Conservation (phyloP, 37 sponge, comb jelly and placozoan species). For the Crambe crambe region DNA sequence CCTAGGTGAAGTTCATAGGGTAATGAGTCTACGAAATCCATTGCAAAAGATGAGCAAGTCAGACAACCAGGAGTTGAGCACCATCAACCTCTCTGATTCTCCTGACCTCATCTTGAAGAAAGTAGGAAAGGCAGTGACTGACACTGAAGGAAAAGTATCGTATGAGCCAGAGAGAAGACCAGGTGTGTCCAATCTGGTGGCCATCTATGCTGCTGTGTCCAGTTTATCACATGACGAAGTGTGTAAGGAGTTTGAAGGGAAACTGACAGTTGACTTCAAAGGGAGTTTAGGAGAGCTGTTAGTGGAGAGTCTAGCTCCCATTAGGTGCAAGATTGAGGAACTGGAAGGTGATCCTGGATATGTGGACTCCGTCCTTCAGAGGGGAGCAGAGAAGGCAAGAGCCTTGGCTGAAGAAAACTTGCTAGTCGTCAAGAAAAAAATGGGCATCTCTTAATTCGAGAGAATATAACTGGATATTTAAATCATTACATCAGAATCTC, state of each 20-base stretch:
- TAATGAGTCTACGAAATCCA: slow-evolving; percentile 82
- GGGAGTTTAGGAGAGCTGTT: slow-evolving; percentile 58
- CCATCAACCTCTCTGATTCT: slow-evolving; percentile 76
- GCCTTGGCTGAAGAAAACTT: slow-evolving; percentile 40
- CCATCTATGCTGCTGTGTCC: slow-evolving; percentile 59
- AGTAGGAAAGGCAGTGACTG: slow-evolving; percentile 78
- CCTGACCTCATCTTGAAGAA: slow-evolving; percentile 75
- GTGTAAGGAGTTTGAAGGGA: slow-evolving; percentile 53
- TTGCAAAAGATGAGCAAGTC: slow-evolving; percentile 93
- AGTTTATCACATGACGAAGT: slow-evolving; percentile 36
- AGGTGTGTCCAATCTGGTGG: slow-evolving; percentile 80
- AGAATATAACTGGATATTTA: too few species aligned
- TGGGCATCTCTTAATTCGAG: slow-evolving; percentile 46
- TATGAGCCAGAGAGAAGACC: slow-evolving; percentile 75
- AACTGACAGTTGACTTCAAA: slow-evolving; percentile 62
- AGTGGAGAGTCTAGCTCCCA: slow-evolving; percentile 46
- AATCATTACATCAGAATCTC: too few species aligned
- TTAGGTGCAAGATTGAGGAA: slow-evolving; percentile 27
- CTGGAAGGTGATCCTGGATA: slow-evolving; percentile 42
- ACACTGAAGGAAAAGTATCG: slow-evolving; percentile 42
- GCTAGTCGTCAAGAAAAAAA: slow-evolving; percentile 7
- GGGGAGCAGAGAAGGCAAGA: slow-evolving; percentile 63
- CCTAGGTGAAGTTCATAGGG: slow-evolving; percentile 42
- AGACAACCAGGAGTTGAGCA: slow-evolving; percentile 53
- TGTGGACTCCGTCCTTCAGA: slow-evolving; percentile 42